Evolutionary conservation across 2,888 invertebrate genomes (phyloP), one percentile per base, ranked within the genome.

Genomic region (Strigamia maritima): DNA sequence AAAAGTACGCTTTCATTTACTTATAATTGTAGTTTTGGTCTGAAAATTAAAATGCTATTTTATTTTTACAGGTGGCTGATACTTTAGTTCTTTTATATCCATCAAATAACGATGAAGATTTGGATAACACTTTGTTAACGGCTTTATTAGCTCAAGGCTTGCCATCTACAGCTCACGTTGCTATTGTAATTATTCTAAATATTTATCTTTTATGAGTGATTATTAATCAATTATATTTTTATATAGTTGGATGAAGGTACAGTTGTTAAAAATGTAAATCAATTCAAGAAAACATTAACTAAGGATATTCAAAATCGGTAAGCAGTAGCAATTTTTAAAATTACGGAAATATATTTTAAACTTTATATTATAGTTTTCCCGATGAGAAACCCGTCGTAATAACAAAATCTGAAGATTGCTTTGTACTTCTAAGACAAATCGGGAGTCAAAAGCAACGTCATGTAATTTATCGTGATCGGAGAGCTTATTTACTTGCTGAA

Each of bases 401-500:
- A 81, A 94, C 95, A 83, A 93, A 92, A 10, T 81, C 81, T 3
- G 85, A 85, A 77, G 88, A 88, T 82, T 86, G 91, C 0, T 85
- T 96, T 31, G 92, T 94, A 84, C 83, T 94, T 38, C 86, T 95
- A 79, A 87, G 92, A 80, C 90, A 91, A 83, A 91, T 96, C 84
- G 93, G 94, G 2, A 91, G 91, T 79, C 94, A 95, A 84, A 97
- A 96, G 85, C 91, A 92, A 82, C 91, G 91, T 79, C 86, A 89
- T 12, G 86, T 96, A 2, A 89, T 90, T 81, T 91, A 92, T 83
- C 91, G 94, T 84, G 93, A 93, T 84, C 90, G 91, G 83, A 90
- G 97, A 79, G 91, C 97, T 0, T 92, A 96, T 86, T 85, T 98
- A 82, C 87, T 95, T 82, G 94, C 93, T 0, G 98, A 98, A 86